Evolutionary conservation across 2,113 vertebrate genomes (phyloP).

Genomic region (Anoplopoma fimbria): DNA sequence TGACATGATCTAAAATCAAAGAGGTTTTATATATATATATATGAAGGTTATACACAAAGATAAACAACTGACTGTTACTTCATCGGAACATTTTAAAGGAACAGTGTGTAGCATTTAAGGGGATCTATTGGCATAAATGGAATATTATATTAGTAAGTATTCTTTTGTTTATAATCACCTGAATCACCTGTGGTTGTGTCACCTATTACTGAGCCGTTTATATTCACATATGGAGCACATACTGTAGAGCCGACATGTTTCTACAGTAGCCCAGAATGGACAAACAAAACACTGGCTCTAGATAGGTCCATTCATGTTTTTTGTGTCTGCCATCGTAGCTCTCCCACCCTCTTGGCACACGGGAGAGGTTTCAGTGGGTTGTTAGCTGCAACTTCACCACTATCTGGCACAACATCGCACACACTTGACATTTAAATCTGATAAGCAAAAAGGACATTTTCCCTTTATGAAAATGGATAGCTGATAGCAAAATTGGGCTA

Average conservation of each 20-base stretch:
- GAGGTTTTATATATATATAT: neutral
- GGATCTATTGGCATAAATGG: neutral
- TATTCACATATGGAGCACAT: neutral
- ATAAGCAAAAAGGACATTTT: neutral
- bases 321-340: neutral
- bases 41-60: neutral
- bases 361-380: neutral
- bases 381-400: neutral
- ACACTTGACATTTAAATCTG: neutral
- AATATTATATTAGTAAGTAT: neutral
- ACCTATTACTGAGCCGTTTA: neutral
- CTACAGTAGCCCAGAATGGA: too few relatives aligned
- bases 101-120: neutral
- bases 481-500: neutral
- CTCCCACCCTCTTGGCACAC: neutral
- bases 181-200: neutral
- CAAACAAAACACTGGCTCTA: too few relatives aligned
- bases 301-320: too few relatives aligned
- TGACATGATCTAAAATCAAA: neutral
- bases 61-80: neutral
- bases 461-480: neutral
- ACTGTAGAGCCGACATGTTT: too few relatives aligned
- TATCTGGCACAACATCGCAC: neutral
- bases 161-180: neutral
- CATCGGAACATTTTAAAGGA: neutral